Evolutionary conservation across 2,888 invertebrate genomes (phyloP).

Genomic region (Lordiphosa andalusiaca): DNA sequence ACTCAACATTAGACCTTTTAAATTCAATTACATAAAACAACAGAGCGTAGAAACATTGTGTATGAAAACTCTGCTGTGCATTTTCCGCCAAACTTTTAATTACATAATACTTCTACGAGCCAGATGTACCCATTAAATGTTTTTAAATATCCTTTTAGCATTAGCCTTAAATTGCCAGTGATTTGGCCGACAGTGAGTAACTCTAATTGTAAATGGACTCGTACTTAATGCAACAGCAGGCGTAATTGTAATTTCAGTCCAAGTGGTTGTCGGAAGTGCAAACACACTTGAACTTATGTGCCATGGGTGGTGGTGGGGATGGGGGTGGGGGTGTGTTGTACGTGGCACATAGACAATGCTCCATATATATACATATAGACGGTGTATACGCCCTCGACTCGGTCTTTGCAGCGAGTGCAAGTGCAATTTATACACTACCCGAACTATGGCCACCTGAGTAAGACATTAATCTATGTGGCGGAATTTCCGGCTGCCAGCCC

Average conservation of each 20-base stretch:
- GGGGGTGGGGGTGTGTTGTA: no score
- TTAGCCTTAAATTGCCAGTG: no score
- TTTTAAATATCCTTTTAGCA: no score
- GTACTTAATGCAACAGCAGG: neutral
- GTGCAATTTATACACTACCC: slow-evolving; percentile 5
- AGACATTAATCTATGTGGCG: slow-evolving; percentile 63
- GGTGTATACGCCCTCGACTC: neutral
- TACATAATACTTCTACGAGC: no score
- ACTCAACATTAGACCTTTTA: no score
- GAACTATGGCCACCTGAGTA: slow-evolving; percentile 38
- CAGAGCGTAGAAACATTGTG: no score
- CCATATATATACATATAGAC: neutral
- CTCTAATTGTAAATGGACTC: slow-evolving; percentile 1
- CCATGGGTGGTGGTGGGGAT: neutral
- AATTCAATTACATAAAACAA: no score
- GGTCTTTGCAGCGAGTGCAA: neutral
- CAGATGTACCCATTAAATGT: no score
- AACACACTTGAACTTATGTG: slow-evolving; percentile 37
- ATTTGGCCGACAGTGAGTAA: neutral
- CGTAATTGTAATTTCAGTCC: slow-evolving; percentile 4
- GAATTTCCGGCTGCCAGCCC: slow-evolving; percentile 41
- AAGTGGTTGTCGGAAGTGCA: slow-evolving; percentile 37
- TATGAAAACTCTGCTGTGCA: no score
- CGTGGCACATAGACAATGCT: slow-evolving; percentile 7
- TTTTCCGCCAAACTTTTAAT: no score